Evolutionary conservation across 2,888 invertebrate genomes (phyloP), one percentile per base, ranked within the genome.

Genomic region (Eilema caniola): DNA sequence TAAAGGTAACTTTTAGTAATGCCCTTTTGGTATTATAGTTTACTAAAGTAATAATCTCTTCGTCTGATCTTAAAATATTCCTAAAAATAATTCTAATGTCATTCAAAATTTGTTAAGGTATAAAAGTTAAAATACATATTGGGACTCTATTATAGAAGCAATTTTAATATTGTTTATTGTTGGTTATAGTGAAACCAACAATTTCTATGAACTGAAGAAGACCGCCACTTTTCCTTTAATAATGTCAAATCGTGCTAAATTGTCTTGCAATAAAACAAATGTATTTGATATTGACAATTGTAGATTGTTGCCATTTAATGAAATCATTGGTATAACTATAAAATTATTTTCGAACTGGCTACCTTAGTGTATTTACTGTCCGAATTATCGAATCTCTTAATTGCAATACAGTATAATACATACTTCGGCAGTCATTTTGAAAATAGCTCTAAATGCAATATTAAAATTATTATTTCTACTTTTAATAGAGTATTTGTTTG

Each of bases 91-190:
- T 56, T 7, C 11, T 24, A 57, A 59, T 41, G 41, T 61, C 28
- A 12, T 53, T 20, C 31, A 31, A 25, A 31, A 16, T 10, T 53
- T 61, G 31, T 67, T 67, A 24, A 67, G 67, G 61, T 67, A 67
- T 10, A 24, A 59, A 3, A 23, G 41, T 47, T 41, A 24, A 20
- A 25, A 37, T 33, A 20, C 0, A 31, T 70, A 25, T 25, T 67
- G 69, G 25, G 69, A 76, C 78, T 73, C 37, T 56, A 33, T 74
- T 62, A 14, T 7, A 4, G 24, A 20, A 47, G 3, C 20, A 47
- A 47, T 47, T 5, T 47, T 47, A 20, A 1, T 5, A 12, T 37
- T 37, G 8, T n/a, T 33, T 33, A 33, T 7, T 1, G 33, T 12
- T n/a, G n/a, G n/a, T n/a, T n/a, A 37, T 12, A 37, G 1, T 33